Base-by-base conservation (phyloP, 2,113 vertebrate species). In the Pyxicephalus adspersus region DNA sequence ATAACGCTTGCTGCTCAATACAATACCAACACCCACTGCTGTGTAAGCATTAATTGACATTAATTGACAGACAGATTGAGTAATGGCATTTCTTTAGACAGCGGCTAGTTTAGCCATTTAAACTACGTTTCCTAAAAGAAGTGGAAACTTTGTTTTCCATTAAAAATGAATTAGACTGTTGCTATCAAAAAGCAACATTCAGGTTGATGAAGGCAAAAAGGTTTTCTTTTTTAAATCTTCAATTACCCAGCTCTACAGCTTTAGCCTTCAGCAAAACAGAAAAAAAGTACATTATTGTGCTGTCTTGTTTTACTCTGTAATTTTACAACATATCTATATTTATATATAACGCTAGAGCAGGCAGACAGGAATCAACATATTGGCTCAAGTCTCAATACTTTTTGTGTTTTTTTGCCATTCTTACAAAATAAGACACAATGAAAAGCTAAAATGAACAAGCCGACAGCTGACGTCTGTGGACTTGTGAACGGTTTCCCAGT, bases 21-120 rank as follows among this genome's bases (percentile, higher is more conserved):
- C 86, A n/a, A 85, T 86, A 84, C 79, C 87, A 85, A 86, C 84
- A 87, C 85, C 88, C 83, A 87, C 86, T 86, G 84, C 86, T 87
- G 85, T 86, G 86, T 73, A 86, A 87, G 90, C 85, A 88, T 87
- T 88, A 88, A 89, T 87, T 91, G 89, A 81, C 84, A 85, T 87
- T 87, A n/a, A 90, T 86, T 90, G 89, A 91, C 89, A 83, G 87
- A 87, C 88, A 90, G 88, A 87, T 84, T 89, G 90, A 89, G 86
- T 88, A 88, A 89, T 79, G 88, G 88, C 90, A 90, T 88, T 90
- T 90, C 89, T 91, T 92, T 91, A 90, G 89, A 89, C 89, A 91
- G 92, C 90, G 92, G 92, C 92, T 94, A 94, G 89, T 86, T 92
- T 92, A 94, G 92, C 92, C 92, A 92, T 89, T 92, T 92, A 91